Base-by-base conservation (phyloP, 2,888 invertebrate genomes). In the Xestia ashworthii region DNA sequence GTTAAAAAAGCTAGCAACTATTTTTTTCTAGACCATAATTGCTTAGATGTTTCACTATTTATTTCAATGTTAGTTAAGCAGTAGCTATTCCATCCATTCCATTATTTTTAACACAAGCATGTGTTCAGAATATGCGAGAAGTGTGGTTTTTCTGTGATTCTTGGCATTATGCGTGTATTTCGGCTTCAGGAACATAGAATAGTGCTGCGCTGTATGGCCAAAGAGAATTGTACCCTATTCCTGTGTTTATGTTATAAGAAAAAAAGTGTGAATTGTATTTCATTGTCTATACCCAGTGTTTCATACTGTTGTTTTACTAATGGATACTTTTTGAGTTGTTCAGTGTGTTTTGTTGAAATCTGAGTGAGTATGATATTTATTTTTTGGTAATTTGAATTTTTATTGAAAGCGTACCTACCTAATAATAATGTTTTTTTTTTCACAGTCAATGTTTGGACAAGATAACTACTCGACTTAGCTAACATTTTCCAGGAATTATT, bases 401-500 rank as follows among this genome's bases (percentile, higher is more conserved):
- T 32, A 1, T 48, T 58, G 5, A 38, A 65, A 19, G 11, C 41
- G 19, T 32, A 46, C n/a, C 14, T 32, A 46, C n/a, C 14, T 46
- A 32, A 53, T 58, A 75, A 32, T 71, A 41, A 66, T 72, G 6
- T n/a, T 32, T 48, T 83, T 92, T 93, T 92, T 91, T 96, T 16
- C 65, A 90, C 96, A 96, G 96, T 94, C 95, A 78, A 95, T 94
- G 94, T 96, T 95, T 91, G 96, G 96, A 88, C 90, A 96, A 80
- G 96, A 96, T 72, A 96, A 96, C 94, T 96, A 93, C 95, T 79
- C 85, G 82, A 93, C 87, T 71, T 94, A 93, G 80, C 64, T 76
- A 68, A 80, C 76, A 70, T 77, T 71, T 77, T 71, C 46, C 55
- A 66, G 11, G 46, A 74, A 68, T 70, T 66, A 80, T 86, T 86